phyloP scores from a whole-genome alignment of 2,888 invertebrate genomes.

The Gymnosoma rotundatum region DNA sequence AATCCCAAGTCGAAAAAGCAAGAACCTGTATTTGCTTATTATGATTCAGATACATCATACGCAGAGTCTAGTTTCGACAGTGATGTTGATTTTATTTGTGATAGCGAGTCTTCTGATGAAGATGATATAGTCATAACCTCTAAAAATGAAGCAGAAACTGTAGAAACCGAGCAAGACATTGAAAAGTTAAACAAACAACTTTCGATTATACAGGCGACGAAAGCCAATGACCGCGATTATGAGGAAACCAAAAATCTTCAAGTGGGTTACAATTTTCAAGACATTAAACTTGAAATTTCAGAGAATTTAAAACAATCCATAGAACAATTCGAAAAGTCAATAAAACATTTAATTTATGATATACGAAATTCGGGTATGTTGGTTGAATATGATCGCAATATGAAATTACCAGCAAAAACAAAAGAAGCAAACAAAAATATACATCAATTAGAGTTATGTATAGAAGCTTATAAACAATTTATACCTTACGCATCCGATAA shows the following conservation, averaged over 20 bases:
- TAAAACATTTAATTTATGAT: slow-evolving; percentile 75
- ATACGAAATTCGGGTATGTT: slow-evolving; percentile 79
- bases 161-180: slow-evolving; percentile 85
- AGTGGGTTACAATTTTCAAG: slow-evolving; percentile 79
- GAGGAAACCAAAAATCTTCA: slow-evolving; percentile 81
- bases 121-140: slow-evolving; percentile 92
- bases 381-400: slow-evolving; percentile 74
- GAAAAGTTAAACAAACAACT: slow-evolving; percentile 81
- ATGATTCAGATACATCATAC: slow-evolving; percentile 83
- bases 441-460: slow-evolving; percentile 37
- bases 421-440: slow-evolving; percentile 35
- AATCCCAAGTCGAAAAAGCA: slow-evolving; percentile 41
- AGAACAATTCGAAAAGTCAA: slow-evolving; percentile 77
- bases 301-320: slow-evolving; percentile 70
- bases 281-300: slow-evolving; percentile 60
- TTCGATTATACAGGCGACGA: slow-evolving; percentile 81
- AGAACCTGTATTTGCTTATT: slow-evolving; percentile 74
- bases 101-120: slow-evolving; percentile 83
- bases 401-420: slow-evolving; percentile 72
- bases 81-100: slow-evolving; percentile 76
- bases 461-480: slow-evolving; percentile 73
- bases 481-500: slow-evolving; percentile 73
- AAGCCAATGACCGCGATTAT: slow-evolving; percentile 81
- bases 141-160: slow-evolving; percentile 92
- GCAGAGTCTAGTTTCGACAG: slow-evolving; percentile 82